Conservation (phyloP, 2,888 invertebrate genomes). For the Eristalinus aeneus region DNA sequence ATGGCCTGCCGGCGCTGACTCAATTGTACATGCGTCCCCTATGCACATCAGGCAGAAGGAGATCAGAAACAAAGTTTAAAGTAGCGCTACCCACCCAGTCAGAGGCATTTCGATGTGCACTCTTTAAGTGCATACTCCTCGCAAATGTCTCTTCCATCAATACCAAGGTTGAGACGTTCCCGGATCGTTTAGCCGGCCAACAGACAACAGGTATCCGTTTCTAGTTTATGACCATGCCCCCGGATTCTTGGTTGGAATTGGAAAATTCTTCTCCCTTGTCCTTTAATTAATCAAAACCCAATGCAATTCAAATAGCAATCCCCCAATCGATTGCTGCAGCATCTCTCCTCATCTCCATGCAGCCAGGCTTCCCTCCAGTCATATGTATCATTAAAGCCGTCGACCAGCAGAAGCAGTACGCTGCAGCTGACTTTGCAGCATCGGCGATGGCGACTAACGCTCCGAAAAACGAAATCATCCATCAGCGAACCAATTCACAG, state of each 20-base stretch:
- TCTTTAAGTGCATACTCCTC: not conserved
- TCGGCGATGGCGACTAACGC: conserved; percentile 27
- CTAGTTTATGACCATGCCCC: conserved; percentile 6
- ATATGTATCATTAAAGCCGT: conserved; percentile 59
- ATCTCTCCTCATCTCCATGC: not conserved
- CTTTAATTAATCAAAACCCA: conserved; percentile 49
- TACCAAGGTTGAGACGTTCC: not conserved
- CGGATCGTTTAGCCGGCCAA: not conserved
- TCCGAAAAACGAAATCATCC: conserved; percentile 60
- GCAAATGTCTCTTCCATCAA: not conserved
- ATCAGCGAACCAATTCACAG: conserved; percentile 64
- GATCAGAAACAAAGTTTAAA: no score
- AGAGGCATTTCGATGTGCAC: not conserved
- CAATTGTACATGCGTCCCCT: not conserved
- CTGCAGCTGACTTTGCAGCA: not conserved
- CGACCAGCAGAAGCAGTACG: conserved; percentile 29
- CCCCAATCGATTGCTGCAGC: conserved; percentile 43
- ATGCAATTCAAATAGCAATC: conserved; percentile 62
- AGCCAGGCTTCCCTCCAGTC: conserved; percentile 21
- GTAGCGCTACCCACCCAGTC: no score
- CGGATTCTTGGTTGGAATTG: conserved; percentile 14
- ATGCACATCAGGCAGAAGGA: not conserved
- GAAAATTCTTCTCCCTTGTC: conserved; percentile 37
- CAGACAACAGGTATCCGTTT: not conserved
- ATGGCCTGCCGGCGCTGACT: not conserved